Evolutionary conservation across 2,888 invertebrate genomes (phyloP), one percentile per base, ranked within the genome.

Genomic region (Myopa tessellatipennis): DNA sequence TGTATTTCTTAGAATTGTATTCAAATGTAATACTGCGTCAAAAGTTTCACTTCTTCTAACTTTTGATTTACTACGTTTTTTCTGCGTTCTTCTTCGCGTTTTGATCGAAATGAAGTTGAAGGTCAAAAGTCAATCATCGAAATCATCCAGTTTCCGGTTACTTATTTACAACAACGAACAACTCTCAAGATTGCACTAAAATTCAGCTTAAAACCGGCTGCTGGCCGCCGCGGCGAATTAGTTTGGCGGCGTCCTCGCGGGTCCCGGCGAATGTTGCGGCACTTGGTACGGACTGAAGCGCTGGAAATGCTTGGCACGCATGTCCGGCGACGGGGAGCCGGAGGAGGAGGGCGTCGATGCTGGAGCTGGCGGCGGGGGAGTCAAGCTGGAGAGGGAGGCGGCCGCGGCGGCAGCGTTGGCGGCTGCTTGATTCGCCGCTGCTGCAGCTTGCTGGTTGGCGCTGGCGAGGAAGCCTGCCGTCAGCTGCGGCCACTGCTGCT

Each of bases 401-500:
- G 74, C 65, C 0, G 82, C 81, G 12, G 79, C 79, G 0, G 81
- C 81, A 3, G 77, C 76, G 7, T 78, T 80, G 7, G 79, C 84
- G 4, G 83, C 87, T 12, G 85, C 87, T 63, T 70, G 76, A 36
- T 74, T 75, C 3, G 82, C 82, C 4, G 87, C 87, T 10, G 86
- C 85, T 10, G 85, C 85, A 0, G 88, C 88, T 76, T 87, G 88
- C 76, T 88, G 87, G 83, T 88, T 88, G 80, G 88, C 88, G 78
- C 86, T 89, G 76, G 89, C 89, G 77, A 90, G 78, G 78, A 89
- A 90, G 36, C 89, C 89, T 18, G 90, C 89, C 6, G 89, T 88
- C n/a, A 89, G 77, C 78, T 89, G 90, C 0, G 90, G 90, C 90
- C 90, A 90, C 80, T 90, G 90, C 55, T 89, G 89, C 79, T 90